Percentiles rank a stretch among this genome's conserved stretches.
Evolutionary conservation across 2,113 vertebrate species (phyloP).

Genomic region (Capricornis sumatraensis): DNA sequence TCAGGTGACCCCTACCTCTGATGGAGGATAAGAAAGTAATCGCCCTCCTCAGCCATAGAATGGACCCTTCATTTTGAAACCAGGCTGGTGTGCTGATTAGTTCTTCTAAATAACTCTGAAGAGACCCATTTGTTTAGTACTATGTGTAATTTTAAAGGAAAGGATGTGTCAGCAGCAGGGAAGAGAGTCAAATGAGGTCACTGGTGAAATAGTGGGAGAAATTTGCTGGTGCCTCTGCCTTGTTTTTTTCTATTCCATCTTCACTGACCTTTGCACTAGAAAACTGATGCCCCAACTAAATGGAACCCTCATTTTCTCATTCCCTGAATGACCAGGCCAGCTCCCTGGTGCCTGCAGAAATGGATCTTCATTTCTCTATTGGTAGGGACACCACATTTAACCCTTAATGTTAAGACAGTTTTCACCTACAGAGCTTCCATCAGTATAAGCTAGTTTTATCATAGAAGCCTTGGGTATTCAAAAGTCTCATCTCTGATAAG

Average conservation of each 20-base stretch:
- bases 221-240: background rate
- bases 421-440: background rate
- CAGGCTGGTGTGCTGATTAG: conserved; percentile 48
- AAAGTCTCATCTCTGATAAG: background rate
- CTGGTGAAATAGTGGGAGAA: background rate
- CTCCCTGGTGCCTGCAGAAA: background rate
- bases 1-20: conserved; percentile 27
- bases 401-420: background rate
- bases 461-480: accelerated
- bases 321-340: conserved; percentile 12
- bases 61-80: conserved; percentile 47
- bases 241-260: conserved; percentile 23
- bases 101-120: conserved; percentile 66
- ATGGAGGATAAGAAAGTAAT: conserved; percentile 11
- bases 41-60: background rate
- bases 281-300: conserved; percentile 36
- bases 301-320: conserved; percentile 52
- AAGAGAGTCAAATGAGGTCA: conserved; percentile 59
- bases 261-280: background rate
- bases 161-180: conserved; percentile 15
- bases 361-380: conserved; percentile 21
- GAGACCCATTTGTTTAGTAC: conserved; percentile 68
- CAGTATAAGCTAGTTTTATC: background rate
- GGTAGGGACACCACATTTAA: background rate
- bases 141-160: conserved; percentile 55